A percentile compares a stretch with the other conserved stretches of the same genome.
Evolutionary conservation across 2,113 vertebrate genomes (phyloP).

Genomic region (Vulpes lagopus): DNA sequence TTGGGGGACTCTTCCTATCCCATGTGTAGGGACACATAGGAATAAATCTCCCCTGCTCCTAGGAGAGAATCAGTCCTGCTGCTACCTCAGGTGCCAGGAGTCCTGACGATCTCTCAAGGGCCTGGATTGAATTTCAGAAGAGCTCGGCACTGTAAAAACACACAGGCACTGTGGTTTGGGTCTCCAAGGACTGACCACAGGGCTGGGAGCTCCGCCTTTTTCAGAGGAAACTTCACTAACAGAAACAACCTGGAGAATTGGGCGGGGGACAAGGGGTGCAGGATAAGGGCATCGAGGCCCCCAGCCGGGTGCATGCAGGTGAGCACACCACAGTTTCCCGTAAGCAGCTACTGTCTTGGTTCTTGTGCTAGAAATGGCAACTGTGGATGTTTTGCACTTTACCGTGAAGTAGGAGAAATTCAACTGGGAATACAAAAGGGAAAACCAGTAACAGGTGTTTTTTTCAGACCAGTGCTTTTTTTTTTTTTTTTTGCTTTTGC

Average conservation of each 20-base stretch:
- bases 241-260: slow-evolving; percentile 13
- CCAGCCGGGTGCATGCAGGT: fast-evolving
- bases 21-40: neutral
- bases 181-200: neutral
- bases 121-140: neutral
- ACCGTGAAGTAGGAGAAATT: neutral
- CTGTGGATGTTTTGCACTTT: neutral
- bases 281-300: neutral
- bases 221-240: slow-evolving; percentile 18
- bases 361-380: neutral
- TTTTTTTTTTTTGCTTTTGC: neutral
- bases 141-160: neutral
- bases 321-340: no score
- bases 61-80: neutral
- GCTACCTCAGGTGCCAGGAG: neutral
- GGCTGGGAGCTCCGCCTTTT: neutral
- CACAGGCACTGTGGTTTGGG: neutral
- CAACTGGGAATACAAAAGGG: neutral
- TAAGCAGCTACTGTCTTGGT: neutral
- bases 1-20: neutral
- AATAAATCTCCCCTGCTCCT: neutral
- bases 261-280: no score
- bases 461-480: neutral
- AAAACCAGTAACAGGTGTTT: neutral
- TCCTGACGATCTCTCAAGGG: neutral